phyloP scores from a whole-genome alignment of 23 tunicate species.

The Aplidium turbinatum region DNA sequence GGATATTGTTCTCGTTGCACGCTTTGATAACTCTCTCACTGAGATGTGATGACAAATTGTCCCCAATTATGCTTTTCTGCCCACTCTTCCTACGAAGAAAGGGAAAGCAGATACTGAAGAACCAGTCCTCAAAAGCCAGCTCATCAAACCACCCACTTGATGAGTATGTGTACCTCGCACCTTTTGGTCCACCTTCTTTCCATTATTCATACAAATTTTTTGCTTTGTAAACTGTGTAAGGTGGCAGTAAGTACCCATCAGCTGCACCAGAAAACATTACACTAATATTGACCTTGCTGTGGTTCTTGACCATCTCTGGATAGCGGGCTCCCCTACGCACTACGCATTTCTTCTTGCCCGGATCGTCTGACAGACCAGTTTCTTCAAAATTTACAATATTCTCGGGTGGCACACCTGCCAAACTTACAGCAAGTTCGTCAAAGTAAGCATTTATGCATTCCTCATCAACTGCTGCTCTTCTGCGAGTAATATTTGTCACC shows the following conservation, averaged over 20 bases:
- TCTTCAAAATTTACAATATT: constrained; percentile 9
- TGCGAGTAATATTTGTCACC: background rate
- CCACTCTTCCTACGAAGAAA: background rate
- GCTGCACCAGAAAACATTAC: constrained; percentile 6
- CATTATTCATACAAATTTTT: constrained; percentile 10
- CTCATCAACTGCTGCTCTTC: constrained; percentile 2
- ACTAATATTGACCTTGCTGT: background rate
- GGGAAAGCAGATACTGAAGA: background rate
- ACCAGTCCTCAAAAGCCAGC: constrained; percentile 5
- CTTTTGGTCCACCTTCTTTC: background rate
- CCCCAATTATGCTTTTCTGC: background rate
- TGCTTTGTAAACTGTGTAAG: constrained; percentile 9
- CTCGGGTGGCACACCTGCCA: background rate
- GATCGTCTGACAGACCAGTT: constrained; percentile 9
- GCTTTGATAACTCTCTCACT: background rate
- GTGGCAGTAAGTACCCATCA: constrained; percentile 7
- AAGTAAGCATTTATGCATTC: constrained; percentile 3
- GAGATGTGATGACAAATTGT: constrained; percentile 14
- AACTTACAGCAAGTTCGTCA: constrained; percentile 8
- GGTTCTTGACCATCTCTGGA: constrained; percentile 4
- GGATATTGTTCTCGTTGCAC: constrained; percentile 16
- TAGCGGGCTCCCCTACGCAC: background rate
- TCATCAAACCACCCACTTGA: background rate
- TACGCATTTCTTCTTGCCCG: constrained; percentile 1
- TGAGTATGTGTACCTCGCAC: background rate